Conservation (phyloP, 2,113 vertebrate genomes). For the Sylvia atricapilla region DNA sequence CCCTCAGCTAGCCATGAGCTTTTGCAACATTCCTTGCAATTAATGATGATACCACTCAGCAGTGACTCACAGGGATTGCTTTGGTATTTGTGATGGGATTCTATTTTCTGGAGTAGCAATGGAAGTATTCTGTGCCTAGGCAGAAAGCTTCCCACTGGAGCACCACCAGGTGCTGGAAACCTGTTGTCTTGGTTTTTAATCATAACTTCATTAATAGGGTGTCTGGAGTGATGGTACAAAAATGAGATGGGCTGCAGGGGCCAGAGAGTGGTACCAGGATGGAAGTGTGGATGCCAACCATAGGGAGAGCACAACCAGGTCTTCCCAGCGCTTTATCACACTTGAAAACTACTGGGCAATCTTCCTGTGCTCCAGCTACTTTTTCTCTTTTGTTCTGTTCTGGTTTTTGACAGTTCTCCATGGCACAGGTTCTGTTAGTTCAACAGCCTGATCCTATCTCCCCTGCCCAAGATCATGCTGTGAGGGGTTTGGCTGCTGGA, state of each 20-base stretch:
- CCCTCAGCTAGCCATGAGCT: not conserved
- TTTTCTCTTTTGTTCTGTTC: not conserved
- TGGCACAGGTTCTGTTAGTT: not conserved
- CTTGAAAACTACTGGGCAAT: not conserved
- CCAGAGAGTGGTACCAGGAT: not conserved
- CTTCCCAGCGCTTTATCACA: not conserved
- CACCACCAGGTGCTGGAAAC: not conserved
- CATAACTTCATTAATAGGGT: not conserved
- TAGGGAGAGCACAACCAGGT: not conserved
- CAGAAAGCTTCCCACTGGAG: not conserved
- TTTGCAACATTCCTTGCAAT: not conserved
- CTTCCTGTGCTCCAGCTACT: not conserved
- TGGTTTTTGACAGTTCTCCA: not conserved
- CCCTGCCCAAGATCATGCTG: not conserved
- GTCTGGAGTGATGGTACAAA: not conserved
- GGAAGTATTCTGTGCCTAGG: not conserved
- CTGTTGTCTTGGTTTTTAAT: not conserved
- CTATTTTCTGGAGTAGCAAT: not conserved
- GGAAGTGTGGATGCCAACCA: rapidly evolving
- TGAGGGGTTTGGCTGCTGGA: not conserved
- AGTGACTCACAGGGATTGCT: not conserved
- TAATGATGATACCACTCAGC: not conserved
- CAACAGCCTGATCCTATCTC: not conserved
- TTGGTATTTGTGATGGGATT: not conserved
- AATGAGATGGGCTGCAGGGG: not conserved